phyloP scores from a whole-genome alignment of 2,797 vertebrate species.

The Acrocephalus scirpaceus region DNA sequence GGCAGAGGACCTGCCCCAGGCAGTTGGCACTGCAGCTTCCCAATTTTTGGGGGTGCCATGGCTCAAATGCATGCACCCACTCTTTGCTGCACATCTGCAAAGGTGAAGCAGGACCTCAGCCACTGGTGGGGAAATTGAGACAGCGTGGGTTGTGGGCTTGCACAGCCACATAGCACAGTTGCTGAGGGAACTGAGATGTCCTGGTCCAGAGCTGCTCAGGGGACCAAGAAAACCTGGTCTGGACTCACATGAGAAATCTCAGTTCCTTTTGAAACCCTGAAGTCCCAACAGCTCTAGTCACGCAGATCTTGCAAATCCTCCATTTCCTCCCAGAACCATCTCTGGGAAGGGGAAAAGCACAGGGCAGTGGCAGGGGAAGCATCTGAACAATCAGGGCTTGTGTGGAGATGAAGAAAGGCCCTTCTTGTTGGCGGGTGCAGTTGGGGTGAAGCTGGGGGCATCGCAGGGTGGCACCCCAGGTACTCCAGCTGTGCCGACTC shows the following conservation, averaged over 20 bases:
- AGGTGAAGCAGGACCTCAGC: neutral
- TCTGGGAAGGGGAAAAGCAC: constrained; percentile 31
- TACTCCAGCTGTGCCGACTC: constrained; percentile 40
- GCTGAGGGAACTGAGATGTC: neutral
- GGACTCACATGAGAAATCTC: rapidly evolving
- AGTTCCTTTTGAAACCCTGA: neutral
- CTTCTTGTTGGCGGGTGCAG: constrained; percentile 35
- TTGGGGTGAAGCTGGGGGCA: neutral
- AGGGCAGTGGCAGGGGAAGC: neutral
- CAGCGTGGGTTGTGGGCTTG: rapidly evolving
- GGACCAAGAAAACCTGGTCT: neutral
- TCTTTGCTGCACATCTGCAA: neutral
- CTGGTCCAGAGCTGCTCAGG: neutral
- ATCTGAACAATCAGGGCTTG: constrained; percentile 47
- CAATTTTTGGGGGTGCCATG: rapidly evolving
- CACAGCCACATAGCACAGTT: neutral
- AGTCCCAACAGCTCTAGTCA: neutral
- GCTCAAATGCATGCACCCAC: neutral
- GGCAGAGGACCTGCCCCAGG: neutral
- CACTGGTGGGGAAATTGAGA: neutral
- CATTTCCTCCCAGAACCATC: neutral
- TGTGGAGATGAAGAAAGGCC: constrained; percentile 57
- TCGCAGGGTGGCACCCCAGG: constrained; percentile 55
- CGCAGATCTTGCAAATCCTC: neutral
- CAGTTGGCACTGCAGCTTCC: neutral